Evolutionary conservation across 2,888 invertebrate genomes (phyloP), one percentile per base, ranked within the genome.

Genomic region (Ischnura elegans): DNA sequence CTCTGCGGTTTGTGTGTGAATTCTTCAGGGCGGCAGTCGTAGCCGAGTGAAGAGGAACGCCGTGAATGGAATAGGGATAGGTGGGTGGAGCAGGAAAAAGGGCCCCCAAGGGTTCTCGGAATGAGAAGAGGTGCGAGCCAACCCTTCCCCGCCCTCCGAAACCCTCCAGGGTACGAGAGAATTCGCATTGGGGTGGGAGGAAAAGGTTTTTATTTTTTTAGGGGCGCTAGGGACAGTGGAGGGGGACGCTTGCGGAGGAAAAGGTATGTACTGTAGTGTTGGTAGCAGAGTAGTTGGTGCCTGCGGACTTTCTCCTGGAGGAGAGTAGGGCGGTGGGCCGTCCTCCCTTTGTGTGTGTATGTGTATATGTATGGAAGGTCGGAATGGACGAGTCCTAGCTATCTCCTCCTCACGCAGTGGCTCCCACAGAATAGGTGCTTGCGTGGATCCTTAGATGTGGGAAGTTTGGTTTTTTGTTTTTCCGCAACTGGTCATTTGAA

Each of bases 11-110:
- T 51, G 2, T 51, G 16, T 51, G 51, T 51, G 2, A 51, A 8
- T 2, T 51, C n/a, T n/a, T n/a, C 16, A 19, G 51, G 51, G 51
- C 19, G 51, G 4, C 19, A 10, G 13, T 6, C 51, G 13, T 51
- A 13, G 51, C 6, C 19, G 51, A 13, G 8, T 29, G 76, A n/a
- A 25, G 76, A 5, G 76, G 76, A 76, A n/a, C 76, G 29, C 16
- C 76, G 76, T 76, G 76, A 76, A 76, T 29, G 76, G 76, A 76
- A 76, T 76, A 76, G 76, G 76, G 36, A 76, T 76, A 76, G 76
- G 76, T 76, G 13, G 29, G 76, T 36, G 76, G 76, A 29, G 76
- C 29, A 16, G 76, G 16, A 10, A 36, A 36, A 36, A 76, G 10
- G 25, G 29, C 76, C 76, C 13, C 76, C 36, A 36, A 36, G 61